Conservation (phyloP, 2,113 vertebrate genomes). For the Galbula dea region DNA sequence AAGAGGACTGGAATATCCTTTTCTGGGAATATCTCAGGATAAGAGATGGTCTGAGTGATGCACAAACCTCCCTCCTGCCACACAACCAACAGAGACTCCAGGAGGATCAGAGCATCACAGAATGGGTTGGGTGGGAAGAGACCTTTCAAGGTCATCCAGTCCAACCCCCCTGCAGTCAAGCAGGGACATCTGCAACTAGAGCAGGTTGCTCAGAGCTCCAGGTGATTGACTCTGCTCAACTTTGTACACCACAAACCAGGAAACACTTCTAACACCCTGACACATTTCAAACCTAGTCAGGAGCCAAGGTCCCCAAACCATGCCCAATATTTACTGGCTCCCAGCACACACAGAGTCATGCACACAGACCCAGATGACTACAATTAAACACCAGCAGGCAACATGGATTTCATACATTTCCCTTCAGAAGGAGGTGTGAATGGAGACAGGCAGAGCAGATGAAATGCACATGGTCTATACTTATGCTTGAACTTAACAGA, state of each 20-base stretch:
- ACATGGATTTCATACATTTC: background rate
- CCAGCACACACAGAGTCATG: background rate
- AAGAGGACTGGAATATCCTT: background rate
- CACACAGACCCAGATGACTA: background rate
- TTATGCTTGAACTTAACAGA: conserved; percentile 52
- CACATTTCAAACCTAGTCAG: background rate
- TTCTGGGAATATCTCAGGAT: background rate
- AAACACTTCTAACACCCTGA: background rate
- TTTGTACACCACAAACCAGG: background rate
- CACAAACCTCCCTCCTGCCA: background rate
- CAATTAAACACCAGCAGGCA: conserved; percentile 28
- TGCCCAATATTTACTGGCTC: fast-evolving
- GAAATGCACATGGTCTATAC: conserved; percentile 4
- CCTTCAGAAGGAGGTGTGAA: conserved; percentile 23
- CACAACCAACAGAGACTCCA: background rate
- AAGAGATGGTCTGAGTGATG: background rate
- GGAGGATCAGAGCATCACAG: background rate
- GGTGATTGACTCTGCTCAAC: background rate
- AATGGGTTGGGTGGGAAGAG: too few species aligned
- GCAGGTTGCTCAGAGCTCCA: too few species aligned
- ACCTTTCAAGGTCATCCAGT: too few species aligned
- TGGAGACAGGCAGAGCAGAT: background rate
- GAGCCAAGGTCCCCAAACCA: background rate
- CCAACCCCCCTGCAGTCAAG: too few species aligned
- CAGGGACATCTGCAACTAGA: too few species aligned